Base-by-base conservation (phyloP, 1,140 invertebrate species). In the Globodera ellingtonae region DNA sequence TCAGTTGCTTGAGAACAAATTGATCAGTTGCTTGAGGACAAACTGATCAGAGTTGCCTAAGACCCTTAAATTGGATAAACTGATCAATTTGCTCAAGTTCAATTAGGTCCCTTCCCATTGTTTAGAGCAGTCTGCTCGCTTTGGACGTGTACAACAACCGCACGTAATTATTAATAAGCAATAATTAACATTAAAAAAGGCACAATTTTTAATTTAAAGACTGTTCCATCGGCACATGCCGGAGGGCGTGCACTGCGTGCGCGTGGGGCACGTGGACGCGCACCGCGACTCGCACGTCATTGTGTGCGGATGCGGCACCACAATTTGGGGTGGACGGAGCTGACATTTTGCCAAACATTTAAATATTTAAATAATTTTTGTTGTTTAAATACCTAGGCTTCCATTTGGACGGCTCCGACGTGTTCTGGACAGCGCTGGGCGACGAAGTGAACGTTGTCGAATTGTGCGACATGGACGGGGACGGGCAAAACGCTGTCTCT, bases 391-490 rank as follows among this genome's bases (percentile, higher is more conserved):
- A 56, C n/a, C n/a, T 69, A 67, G 75, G 75, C 46, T 77, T 77
- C 46, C 24, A 21, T 7, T 48, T 72, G 24, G 52, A 85, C 76
- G 82, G 82, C 9, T n/a, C 50, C 18, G 82, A 84, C 62, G 47
- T 84, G 18, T 84, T 84, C 78, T 84, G 82, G 82, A 84, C 82
- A 18, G 83, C 82, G 10, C 52, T 84, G 15, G 82, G 82, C 21
- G 75, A 82, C 15, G 71, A 84, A 50, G 75, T 84, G 48, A 84
- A 84, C 66, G 79, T 67, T 6, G 4, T 84, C 9, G 83, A 82
- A 46, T 35, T 84, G 46, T 84, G 84, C 78, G 84, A 85, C 72
- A 82, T 85, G 67, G 85, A 85, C 62, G 72, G 74, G 9, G 84
- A 85, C 77, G 81, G 82, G 4, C 47, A 71, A 21, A 85, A 85